A percentile compares a stretch with the other conserved stretches of the same genome.
phyloP scores from a whole-genome alignment of 1,140 invertebrate genomes.

The Myzus persicae region DNA sequence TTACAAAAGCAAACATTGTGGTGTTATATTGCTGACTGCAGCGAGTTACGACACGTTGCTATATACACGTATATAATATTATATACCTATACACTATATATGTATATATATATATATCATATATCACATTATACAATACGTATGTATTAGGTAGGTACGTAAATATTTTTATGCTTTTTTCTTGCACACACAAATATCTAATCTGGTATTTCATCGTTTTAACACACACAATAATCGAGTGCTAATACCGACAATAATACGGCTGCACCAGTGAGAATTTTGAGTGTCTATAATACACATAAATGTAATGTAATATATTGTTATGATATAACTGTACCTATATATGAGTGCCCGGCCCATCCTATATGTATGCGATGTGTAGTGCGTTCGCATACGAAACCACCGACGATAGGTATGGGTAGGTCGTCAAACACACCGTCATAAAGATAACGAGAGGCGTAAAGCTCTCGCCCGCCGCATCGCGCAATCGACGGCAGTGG shows the following conservation, averaged over 20 bases:
- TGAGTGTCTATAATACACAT: neutral
- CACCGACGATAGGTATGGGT: neutral
- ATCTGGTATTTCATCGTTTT: neutral
- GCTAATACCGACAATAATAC: neutral
- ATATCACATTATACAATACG: neutral
- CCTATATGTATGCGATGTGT: neutral
- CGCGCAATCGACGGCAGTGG: neutral
- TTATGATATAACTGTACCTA: neutral
- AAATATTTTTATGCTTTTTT: neutral
- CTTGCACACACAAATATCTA: neutral
- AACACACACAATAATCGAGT: neutral
- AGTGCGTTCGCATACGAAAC: neutral
- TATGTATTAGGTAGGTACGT: neutral
- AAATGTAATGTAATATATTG: neutral
- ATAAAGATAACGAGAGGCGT: constrained; percentile 21
- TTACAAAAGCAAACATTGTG: neutral
- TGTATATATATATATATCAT: neutral
- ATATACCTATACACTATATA: neutral
- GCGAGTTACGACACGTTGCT: too few relatives aligned
- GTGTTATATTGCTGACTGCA: neutral
- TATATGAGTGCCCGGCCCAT: neutral
- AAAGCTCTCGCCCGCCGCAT: neutral
- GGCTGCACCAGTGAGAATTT: neutral
- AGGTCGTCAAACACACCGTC: neutral
- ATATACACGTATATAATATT: neutral